These are phyloP conservation scores for Mythimna albipuncta DNA, from an alignment of 2,888 invertebrate species.

Conservation along the genomic window DNA sequence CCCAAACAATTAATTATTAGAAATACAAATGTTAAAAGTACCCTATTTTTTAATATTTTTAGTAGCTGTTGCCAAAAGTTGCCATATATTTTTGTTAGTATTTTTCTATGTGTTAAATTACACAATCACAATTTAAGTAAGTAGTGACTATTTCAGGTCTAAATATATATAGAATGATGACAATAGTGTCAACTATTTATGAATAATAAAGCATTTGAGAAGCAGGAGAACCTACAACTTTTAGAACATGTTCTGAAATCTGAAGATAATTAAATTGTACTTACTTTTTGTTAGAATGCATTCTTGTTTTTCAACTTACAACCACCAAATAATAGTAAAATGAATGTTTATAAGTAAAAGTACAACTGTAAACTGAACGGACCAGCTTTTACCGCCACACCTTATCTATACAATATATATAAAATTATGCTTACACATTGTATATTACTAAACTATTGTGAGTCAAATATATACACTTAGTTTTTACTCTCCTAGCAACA, in stretches of 20 bases:
- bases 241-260: constrained; percentile 2
- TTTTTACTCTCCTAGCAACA: constrained; percentile 92
- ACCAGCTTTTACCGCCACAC: constrained; percentile 38
- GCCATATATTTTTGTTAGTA: constrained; percentile 12
- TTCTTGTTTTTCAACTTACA: neutral
- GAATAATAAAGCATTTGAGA: neutral
- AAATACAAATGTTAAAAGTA: neutral
- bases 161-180: constrained; percentile 26
- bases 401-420: constrained; percentile 63
- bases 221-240: neutral
- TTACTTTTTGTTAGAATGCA: constrained; percentile 4
- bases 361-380: constrained; percentile 34
- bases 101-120: constrained; percentile 29
- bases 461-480: constrained; percentile 63
- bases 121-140: constrained; percentile 33
- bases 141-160: constrained; percentile 20
- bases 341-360: constrained; percentile 63
- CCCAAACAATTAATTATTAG: neutral
- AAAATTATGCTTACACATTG: constrained; percentile 79
- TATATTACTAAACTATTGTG: constrained; percentile 67
- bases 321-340: constrained; percentile 36
- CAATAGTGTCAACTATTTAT: neutral
- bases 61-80: constrained; percentile 23
- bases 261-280: constrained; percentile 3
- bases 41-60: constrained; percentile 2